A percentile compares a stretch with the other conserved stretches of the same genome.
These are phyloP conservation scores for Carollia perspicillata DNA, from an alignment of 2,113 vertebrate genomes.

Conservation along the genomic window DNA sequence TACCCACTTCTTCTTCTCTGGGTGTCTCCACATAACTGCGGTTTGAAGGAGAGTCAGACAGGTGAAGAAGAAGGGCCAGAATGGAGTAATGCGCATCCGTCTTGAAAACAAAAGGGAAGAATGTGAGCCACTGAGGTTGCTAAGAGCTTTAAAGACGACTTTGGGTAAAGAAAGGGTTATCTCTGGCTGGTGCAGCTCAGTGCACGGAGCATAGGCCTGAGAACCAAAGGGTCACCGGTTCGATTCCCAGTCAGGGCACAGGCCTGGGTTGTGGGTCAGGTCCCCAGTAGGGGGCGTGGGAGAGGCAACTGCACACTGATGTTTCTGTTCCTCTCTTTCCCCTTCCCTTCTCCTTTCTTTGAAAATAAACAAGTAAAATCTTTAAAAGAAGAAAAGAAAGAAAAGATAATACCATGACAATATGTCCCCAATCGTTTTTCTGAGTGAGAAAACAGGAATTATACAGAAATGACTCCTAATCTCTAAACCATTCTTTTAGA, in stretches of 20 bases:
- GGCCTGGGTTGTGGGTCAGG: too few species aligned
- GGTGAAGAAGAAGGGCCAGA: constrained; percentile 89
- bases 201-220: too few species aligned
- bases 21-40: constrained; percentile 90
- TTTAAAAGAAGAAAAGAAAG: too few species aligned
- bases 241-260: too few species aligned
- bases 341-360: too few species aligned
- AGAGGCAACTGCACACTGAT: too few species aligned
- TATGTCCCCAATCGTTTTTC: not conserved
- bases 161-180: not conserved
- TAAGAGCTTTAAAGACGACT: not conserved
- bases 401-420: not conserved
- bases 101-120: constrained; percentile 76
- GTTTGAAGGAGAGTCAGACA: constrained; percentile 95
- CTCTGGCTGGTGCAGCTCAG: too few species aligned
- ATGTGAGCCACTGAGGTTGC: constrained; percentile 1
- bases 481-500: not conserved
- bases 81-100: constrained; percentile 90
- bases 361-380: too few species aligned
- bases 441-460: not conserved
- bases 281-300: too few species aligned
- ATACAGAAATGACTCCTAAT: not conserved
- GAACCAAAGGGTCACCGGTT: too few species aligned
- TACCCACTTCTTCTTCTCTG: constrained; percentile 86
- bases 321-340: too few species aligned